phyloP scores from a whole-genome alignment of 2,797 vertebrate species.

The Scomberomorus guttatus region DNA sequence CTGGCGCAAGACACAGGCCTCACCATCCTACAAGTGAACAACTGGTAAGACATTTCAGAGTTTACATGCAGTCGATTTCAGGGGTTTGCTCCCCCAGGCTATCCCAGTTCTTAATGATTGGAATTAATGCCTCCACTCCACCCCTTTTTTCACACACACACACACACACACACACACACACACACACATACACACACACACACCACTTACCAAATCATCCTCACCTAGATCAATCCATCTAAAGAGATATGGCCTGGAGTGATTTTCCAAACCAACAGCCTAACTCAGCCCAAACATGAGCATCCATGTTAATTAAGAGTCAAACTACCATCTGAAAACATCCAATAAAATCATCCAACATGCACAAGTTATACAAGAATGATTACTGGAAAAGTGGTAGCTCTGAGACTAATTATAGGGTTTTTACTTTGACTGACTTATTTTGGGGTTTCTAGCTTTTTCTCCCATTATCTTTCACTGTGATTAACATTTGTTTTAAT shows the following conservation, averaged over 20 bases:
- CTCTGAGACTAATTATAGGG: conserved; percentile 70
- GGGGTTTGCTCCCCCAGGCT: conserved; percentile 76
- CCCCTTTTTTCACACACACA: conserved; percentile 51
- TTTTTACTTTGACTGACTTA: conserved; percentile 46
- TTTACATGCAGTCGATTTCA: conserved; percentile 82
- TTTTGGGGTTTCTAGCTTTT: conserved; percentile 39
- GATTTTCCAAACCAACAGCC: conserved; percentile 79
- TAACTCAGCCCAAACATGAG: conserved; percentile 73
- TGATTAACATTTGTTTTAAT: conserved; percentile 42
- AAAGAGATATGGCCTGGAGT: conserved; percentile 80
- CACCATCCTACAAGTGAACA: conserved; percentile 99
- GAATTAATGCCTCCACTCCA: conserved; percentile 80
- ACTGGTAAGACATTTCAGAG: conserved; percentile 90
- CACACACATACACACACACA: conserved; percentile 51
- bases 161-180: conserved; percentile 50
- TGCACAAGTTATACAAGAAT: conserved; percentile 58
- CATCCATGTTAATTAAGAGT: conserved; percentile 74
- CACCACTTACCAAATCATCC: conserved; percentile 76
- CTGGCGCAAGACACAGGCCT: conserved; percentile 99
- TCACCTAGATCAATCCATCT: conserved; percentile 82
- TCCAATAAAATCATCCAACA: conserved; percentile 70
- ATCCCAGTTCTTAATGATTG: conserved; percentile 84
- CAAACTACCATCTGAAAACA: conserved; percentile 67
- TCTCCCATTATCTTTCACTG: conserved; percentile 31
- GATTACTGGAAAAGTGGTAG: conserved; percentile 59